phyloP scores from a whole-genome alignment of 2,888 invertebrate species.

The Harpagoxenus sublaevis region DNA sequence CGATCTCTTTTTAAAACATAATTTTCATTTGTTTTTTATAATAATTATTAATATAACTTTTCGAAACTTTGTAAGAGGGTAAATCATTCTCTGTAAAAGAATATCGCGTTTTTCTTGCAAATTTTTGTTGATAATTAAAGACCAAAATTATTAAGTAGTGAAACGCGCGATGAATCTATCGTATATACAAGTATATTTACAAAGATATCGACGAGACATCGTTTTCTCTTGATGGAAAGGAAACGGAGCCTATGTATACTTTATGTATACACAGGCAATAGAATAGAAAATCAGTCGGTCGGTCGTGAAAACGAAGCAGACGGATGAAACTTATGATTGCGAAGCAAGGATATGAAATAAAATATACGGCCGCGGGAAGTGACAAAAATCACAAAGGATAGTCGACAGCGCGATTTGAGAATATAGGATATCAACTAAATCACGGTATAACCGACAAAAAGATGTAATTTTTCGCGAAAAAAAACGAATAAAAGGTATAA shows the following conservation, averaged over 20 bases:
- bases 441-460: neutral
- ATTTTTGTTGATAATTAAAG: neutral
- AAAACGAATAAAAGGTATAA: neutral
- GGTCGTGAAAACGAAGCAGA: constrained; percentile 16
- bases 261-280: constrained; percentile 6
- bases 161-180: neutral
- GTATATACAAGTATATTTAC: constrained; percentile 2
- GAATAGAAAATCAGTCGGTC: constrained; percentile 38
- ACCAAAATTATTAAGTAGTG: neutral
- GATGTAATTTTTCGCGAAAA: neutral
- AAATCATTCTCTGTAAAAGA: neutral
- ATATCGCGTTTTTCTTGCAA: neutral
- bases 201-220: neutral
- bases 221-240: neutral
- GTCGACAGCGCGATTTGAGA: neutral
- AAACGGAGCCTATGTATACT: neutral
- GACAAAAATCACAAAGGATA: neutral
- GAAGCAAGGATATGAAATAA: constrained; percentile 5
- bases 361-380: neutral
- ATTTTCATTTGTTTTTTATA: neutral
- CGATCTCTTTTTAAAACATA: neutral
- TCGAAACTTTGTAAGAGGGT: neutral
- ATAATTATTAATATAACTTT: neutral
- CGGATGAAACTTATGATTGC: constrained; percentile 10
- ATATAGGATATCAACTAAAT: neutral